Conservation (phyloP, 2,113 vertebrate species). For the Tupaia tana region DNA sequence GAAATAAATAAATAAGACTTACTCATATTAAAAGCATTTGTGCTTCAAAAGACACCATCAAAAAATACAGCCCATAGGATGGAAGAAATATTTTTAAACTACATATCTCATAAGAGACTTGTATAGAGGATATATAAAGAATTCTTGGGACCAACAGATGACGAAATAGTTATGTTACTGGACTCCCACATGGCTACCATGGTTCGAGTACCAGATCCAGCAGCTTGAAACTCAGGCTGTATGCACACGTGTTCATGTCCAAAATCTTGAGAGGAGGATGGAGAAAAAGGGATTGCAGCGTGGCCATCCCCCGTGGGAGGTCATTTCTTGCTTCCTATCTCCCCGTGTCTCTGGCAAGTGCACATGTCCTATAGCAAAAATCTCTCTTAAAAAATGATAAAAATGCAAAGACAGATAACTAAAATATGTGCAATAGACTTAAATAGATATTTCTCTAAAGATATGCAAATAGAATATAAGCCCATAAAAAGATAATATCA, state of each 20-base stretch:
- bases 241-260: no score
- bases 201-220: no score
- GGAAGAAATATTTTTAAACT: slow-evolving; percentile 7
- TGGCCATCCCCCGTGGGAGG: no score
- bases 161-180: no score
- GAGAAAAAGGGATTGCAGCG: no score
- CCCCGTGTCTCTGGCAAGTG: no score
- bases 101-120: neutral
- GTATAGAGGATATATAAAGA: neutral
- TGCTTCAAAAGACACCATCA: neutral
- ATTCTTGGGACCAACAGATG: no score
- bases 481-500: neutral
- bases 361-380: no score
- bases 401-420: neutral
- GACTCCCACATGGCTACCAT: no score
- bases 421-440: neutral
- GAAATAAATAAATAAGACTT: neutral
- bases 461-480: neutral
- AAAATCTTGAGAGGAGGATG: no score
- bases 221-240: no score
- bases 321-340: no score
- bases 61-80: neutral
- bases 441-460: neutral
- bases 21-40: neutral
- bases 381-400: neutral